These are phyloP conservation scores for Eupithecia tripunctaria DNA, from an alignment of 2,888 invertebrate genomes.

Conservation along the genomic window DNA sequence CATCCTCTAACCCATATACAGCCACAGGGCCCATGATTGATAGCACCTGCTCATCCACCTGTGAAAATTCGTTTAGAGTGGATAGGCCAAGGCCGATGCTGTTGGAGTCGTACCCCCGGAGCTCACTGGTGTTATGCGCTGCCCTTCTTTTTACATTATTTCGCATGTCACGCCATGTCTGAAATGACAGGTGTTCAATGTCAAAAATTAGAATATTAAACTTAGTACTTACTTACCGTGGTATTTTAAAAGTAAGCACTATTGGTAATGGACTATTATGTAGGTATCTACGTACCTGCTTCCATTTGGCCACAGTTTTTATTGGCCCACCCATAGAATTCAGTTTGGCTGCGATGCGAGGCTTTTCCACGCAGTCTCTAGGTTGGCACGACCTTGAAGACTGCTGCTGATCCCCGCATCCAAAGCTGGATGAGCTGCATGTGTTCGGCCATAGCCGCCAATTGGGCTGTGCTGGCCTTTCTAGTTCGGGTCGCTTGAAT, in stretches of 20 bases:
- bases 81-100: neutral
- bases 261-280: too few relatives aligned
- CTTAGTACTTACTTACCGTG: too few relatives aligned
- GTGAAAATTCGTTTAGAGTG: neutral
- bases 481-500: neutral
- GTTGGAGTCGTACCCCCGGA: neutral
- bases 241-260: too few relatives aligned
- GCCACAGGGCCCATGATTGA: neutral
- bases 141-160: neutral
- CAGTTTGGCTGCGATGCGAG: neutral
- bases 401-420: neutral
- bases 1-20: neutral
- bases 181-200: neutral
- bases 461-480: neutral
- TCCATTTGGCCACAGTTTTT: too few relatives aligned
- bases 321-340: too few relatives aligned
- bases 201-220: neutral
- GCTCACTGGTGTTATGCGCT: neutral
- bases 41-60: neutral
- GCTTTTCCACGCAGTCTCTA: too few relatives aligned
- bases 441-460: neutral
- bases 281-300: too few relatives aligned
- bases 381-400: neutral
- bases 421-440: neutral
- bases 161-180: neutral